phyloP scores from a whole-genome alignment of 2,888 invertebrate species.

The Sclerodermus sp. region DNA sequence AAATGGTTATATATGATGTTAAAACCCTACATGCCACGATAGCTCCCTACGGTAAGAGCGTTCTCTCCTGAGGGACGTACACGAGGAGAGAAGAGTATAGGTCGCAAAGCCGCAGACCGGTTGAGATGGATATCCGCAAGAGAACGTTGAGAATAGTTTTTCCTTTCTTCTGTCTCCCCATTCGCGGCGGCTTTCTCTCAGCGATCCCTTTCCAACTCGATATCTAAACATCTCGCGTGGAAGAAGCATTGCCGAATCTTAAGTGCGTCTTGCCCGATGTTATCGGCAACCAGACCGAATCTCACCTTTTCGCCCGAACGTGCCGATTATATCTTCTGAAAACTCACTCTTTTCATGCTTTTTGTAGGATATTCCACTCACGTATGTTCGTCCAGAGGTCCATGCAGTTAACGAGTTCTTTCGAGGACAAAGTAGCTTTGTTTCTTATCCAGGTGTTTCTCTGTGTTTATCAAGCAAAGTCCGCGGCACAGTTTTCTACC shows the following conservation, averaged over 20 bases:
- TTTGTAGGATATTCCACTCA: conserved; percentile 37
- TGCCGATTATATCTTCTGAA: conserved; percentile 33
- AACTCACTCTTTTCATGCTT: conserved; percentile 27
- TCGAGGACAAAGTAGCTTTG: too few species aligned
- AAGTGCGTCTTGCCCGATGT: conserved; percentile 9
- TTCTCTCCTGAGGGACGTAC: not conserved
- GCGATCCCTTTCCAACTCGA: not conserved
- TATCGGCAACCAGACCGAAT: conserved; percentile 5
- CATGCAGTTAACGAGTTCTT: conserved; percentile 26
- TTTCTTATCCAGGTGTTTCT: too few species aligned
- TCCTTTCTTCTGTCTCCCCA: conserved; percentile 6
- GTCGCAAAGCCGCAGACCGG: not conserved
- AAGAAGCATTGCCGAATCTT: conserved; percentile 30
- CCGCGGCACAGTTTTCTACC: too few species aligned
- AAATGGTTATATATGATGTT: too few species aligned
- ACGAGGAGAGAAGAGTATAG: not conserved
- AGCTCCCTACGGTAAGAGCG: not conserved
- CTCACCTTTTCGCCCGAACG: conserved; percentile 21
- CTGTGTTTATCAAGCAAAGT: too few species aligned
- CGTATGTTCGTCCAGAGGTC: conserved; percentile 30
- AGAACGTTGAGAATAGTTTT: conserved; percentile 13
- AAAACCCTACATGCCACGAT: too few species aligned
- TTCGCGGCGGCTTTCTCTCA: conserved; percentile 4
- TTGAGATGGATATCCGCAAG: conserved; percentile 1
- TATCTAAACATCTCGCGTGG: conserved; percentile 24